Evolutionary conservation across 2,888 invertebrate species (phyloP).

Genomic region (Microctonus aethiopoides): DNA sequence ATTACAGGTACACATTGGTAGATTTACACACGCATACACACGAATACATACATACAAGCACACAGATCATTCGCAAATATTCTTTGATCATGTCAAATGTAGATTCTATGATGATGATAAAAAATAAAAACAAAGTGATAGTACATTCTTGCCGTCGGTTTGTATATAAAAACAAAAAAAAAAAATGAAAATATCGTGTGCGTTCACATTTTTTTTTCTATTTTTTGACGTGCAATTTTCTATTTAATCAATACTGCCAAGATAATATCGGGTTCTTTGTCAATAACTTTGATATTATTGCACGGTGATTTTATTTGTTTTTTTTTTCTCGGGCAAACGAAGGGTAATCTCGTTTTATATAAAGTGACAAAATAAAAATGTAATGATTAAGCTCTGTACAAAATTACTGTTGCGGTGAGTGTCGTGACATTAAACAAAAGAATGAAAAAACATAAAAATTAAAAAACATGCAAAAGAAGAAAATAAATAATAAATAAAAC

Average conservation of each 20-base stretch:
- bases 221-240: slow-evolving; percentile 13
- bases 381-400: slow-evolving; percentile 49
- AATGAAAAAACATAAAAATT: slow-evolving; percentile 4
- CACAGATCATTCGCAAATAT: background rate
- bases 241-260: slow-evolving; percentile 26
- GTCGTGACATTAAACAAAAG: slow-evolving; percentile 18
- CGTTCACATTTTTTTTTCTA: slow-evolving; percentile 27
- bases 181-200: slow-evolving; percentile 26
- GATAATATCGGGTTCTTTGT: slow-evolving; percentile 28
- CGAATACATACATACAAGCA: background rate
- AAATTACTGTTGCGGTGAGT: slow-evolving; percentile 42
- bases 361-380: slow-evolving; percentile 32
- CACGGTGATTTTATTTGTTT: slow-evolving; percentile 13
- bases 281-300: slow-evolving; percentile 32
- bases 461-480: slow-evolving; percentile 17
- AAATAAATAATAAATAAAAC: slow-evolving; percentile 30
- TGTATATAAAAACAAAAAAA: slow-evolving; percentile 40
- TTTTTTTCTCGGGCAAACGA: slow-evolving; percentile 37
- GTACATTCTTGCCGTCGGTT: slow-evolving; percentile 34
- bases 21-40: background rate
- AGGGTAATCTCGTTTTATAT: slow-evolving; percentile 40
- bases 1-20: background rate
- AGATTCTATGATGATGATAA: slow-evolving; percentile 10
- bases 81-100: background rate
- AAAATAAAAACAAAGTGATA: slow-evolving; percentile 24